A percentile compares a stretch with the other conserved stretches of the same genome.
These are phyloP conservation scores for Nomada fucata DNA, from an alignment of 2,888 invertebrate species.

Conservation along the genomic window DNA sequence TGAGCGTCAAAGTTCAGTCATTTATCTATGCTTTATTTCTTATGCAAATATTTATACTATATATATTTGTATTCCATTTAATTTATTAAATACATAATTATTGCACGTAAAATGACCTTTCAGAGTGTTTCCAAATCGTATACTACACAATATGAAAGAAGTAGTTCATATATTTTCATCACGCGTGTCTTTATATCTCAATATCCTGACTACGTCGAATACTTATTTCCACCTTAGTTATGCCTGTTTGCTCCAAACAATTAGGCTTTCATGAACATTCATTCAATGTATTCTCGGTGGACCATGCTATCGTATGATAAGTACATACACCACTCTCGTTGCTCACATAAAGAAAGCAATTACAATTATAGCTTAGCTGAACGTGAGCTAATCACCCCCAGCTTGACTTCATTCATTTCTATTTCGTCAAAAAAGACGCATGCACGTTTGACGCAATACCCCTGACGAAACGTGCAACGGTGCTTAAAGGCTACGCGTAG, in stretches of 20 bases:
- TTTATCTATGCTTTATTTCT: too few species aligned
- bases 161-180: background rate
- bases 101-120: too few species aligned
- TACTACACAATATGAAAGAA: background rate
- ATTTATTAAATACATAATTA: too few species aligned
- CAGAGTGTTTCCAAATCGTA: too few species aligned
- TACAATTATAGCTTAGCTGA: background rate
- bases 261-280: background rate
- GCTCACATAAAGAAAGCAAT: too few species aligned
- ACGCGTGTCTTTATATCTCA: background rate
- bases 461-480: constrained; percentile 4
- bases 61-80: too few species aligned
- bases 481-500: constrained; percentile 24
- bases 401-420: background rate
- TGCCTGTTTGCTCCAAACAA: background rate
- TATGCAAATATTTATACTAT: too few species aligned
- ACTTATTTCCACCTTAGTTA: background rate
- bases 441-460: constrained; percentile 11
- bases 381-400: background rate
- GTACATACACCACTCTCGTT: background rate
- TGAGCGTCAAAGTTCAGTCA: too few species aligned
- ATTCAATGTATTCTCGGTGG: background rate
- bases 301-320: background rate
- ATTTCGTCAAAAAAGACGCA: background rate
- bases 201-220: background rate